These are phyloP conservation scores for Ameiurus melas DNA, from an alignment of 2,113 vertebrate genomes.

Conservation along the genomic window DNA sequence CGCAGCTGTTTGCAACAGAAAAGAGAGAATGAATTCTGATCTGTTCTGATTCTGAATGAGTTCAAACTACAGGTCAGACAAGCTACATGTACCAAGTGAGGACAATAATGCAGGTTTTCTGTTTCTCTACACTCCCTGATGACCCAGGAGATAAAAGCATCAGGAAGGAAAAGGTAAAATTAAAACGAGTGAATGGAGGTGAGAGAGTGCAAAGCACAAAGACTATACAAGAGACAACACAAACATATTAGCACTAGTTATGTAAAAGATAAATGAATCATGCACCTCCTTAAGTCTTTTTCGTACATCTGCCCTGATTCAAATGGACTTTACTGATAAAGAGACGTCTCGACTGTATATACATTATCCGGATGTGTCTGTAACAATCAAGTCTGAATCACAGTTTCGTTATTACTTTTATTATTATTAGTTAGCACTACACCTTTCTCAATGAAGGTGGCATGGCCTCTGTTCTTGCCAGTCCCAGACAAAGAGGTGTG, in stretches of 20 bases:
- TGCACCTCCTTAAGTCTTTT: not conserved
- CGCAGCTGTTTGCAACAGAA: conserved; percentile 26
- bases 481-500: not conserved
- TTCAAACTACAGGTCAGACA: conserved; percentile 12
- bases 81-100: not conserved
- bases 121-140: not conserved
- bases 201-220: conserved; percentile 1
- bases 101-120: conserved; percentile 8
- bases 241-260: not conserved
- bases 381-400: not conserved
- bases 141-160: not conserved
- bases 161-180: not conserved
- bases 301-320: not conserved
- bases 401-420: not conserved
- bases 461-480: not conserved
- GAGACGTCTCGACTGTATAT: not conserved
- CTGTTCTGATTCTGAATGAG: not conserved
- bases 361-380: not conserved
- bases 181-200: not conserved
- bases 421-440: not conserved
- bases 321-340: not conserved
- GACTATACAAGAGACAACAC: not conserved
- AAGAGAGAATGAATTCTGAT: conserved; percentile 15
- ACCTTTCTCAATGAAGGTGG: not conserved
- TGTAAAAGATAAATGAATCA: conserved; percentile 2